Evolutionary conservation across 2,113 vertebrate species (phyloP).

Genomic region (Cyphomyrus discorhynchus): DNA sequence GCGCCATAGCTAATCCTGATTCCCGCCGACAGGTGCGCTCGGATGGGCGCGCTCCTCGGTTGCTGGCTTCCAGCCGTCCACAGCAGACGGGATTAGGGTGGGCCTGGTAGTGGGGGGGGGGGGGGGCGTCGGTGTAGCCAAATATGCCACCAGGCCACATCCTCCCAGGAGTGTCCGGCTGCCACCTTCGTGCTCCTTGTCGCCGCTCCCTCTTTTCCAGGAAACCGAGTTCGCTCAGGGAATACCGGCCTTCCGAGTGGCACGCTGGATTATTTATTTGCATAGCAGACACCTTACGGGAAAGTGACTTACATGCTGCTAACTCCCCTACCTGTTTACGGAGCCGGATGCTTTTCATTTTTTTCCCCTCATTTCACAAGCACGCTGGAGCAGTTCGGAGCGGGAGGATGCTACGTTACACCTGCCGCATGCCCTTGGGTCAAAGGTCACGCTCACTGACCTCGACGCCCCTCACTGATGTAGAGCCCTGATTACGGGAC

Average conservation of each 20-base stretch:
- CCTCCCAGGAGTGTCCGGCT: not conserved
- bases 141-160: constrained; percentile 7
- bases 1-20: constrained; percentile 38
- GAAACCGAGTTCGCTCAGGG: not conserved
- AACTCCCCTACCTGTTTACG: not conserved
- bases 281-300: not conserved
- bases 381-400: not conserved
- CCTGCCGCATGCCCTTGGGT: not conserved
- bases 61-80: not conserved
- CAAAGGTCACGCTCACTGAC: not conserved
- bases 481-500: not conserved
- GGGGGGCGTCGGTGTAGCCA: not conserved
- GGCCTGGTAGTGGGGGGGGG: not conserved
- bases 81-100: not conserved
- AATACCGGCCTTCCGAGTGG: not conserved
- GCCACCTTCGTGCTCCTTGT: no score
- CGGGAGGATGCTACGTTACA: not conserved
- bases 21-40: constrained; percentile 34
- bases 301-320: not conserved
- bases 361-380: not conserved
- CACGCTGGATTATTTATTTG: not conserved
- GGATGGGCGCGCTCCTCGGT: constrained; percentile 9
- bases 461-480: not conserved
- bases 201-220: not conserved
- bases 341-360: not conserved